Base-by-base conservation (phyloP, 1,140 invertebrate species). In the Drosophila nannoptera region DNA sequence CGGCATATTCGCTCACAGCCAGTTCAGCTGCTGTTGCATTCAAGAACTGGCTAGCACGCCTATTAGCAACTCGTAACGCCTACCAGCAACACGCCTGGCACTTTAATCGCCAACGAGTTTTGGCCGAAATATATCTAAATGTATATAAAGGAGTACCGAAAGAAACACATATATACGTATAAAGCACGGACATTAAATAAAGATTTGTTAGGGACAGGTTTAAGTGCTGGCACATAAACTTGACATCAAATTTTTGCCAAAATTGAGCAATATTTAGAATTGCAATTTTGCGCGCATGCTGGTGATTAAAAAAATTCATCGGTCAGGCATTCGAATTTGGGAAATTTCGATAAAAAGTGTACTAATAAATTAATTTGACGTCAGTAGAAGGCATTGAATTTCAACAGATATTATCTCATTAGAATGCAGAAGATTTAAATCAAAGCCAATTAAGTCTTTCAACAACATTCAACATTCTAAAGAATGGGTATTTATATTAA, bases 31-130 rank as follows among this genome's bases (percentile, higher is more conserved):
- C 42, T 9, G 60, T 63, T 68, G 67, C 63, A 49, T 61, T 46
- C 54, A 63, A 78, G 80, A 83, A 83, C 72, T 78, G 75, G 75
- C 73, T 72, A 48, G 48, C 64, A 78, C 75, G 75, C 78, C 78
- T 59, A 62, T 42, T 29, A n/a, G 4, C 7, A 7, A 46, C 53
- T 54, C 77, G 22, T 2, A 22, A 22, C 22, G 73, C 80, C 78
- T 38, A 62, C 69, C 29, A 46, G 12, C 7, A 56, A 16, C 9
- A 75, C 65, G 64, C 75, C 55, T 64, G 29, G 7, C 45, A 42
- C 36, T 59, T 55, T 29, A 52, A 66, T 60, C 54, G 55, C 48
- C 66, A 49, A 56, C 62, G 29, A 66, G 63, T 67, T 65, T 71
- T 42, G 5, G 48, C 69, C 68, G 73, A 68, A 73, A 42, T 36